Percentiles rank a stretch among this genome's conserved stretches.
Conservation (phyloP, 30 jellyfish, hydroid and myxozoan species). For the Nemopilema nomurai region DNA sequence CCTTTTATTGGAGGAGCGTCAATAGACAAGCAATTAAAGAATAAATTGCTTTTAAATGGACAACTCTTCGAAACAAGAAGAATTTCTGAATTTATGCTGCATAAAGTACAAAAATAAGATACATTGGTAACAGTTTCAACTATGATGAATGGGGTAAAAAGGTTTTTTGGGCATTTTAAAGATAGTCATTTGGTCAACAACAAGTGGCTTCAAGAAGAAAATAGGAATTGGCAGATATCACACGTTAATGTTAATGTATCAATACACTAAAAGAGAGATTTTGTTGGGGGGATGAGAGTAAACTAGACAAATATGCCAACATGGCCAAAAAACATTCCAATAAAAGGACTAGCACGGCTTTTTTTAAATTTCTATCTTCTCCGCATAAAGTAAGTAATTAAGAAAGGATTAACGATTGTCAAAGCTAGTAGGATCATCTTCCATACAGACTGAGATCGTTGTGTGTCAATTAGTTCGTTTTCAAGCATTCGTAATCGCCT, state of each 20-base stretch:
- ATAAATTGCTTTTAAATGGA: too few species aligned
- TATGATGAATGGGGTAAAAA: background rate
- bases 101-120: background rate
- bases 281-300: too few species aligned
- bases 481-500: constrained; percentile 66
- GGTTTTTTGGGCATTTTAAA: background rate
- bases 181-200: background rate
- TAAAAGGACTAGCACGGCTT: background rate
- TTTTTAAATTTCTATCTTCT: constrained; percentile 18
- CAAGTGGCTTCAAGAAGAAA: background rate
- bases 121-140: background rate
- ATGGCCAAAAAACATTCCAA: background rate
- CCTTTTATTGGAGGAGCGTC: too few species aligned
- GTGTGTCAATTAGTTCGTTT: constrained; percentile 58
- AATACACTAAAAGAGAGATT: too few species aligned
- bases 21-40: too few species aligned
- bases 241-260: background rate
- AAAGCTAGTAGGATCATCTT: constrained; percentile 53
- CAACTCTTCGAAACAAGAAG: background rate
- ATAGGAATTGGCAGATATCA: background rate
- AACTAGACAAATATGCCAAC: too few species aligned
- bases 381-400: constrained; percentile 35
- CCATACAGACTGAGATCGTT: constrained; percentile 51
- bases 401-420: constrained; percentile 59
- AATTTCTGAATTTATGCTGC: background rate